These are phyloP conservation scores for Drosophila pegasa DNA, from an alignment of 2,888 invertebrate genomes.

Conservation along the genomic window DNA sequence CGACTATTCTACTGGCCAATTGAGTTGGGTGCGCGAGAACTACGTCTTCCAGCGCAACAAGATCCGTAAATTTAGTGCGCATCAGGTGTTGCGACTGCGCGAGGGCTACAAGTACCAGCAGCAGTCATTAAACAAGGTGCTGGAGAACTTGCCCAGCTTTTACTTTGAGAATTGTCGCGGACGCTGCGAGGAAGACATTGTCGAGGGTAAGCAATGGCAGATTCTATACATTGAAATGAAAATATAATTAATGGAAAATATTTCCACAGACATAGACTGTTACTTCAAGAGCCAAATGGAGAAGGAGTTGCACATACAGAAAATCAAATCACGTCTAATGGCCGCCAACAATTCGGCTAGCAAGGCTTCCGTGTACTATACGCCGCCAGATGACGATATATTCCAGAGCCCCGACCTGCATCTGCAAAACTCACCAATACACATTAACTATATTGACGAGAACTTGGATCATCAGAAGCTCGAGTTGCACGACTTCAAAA, in stretches of 20 bases:
- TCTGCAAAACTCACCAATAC: constrained; percentile 86
- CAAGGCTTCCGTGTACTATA: constrained; percentile 91
- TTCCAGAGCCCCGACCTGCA: constrained; percentile 76
- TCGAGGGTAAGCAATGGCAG: constrained; percentile 77
- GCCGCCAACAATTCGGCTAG: constrained; percentile 86
- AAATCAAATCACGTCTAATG: constrained; percentile 79
- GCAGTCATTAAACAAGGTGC: constrained; percentile 95
- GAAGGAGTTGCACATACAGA: constrained; percentile 77
- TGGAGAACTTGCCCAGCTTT: constrained; percentile 95
- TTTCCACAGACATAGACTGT: constrained; percentile 82
- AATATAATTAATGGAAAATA: background rate
- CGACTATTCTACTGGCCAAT: constrained; percentile 95
- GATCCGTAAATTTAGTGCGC: constrained; percentile 97
- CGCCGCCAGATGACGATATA: constrained; percentile 86
- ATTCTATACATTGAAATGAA: background rate
- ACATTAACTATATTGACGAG: constrained; percentile 85
- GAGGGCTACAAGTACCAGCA: constrained; percentile 98
- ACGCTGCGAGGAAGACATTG: constrained; percentile 87
- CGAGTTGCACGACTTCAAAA: constrained; percentile 71
- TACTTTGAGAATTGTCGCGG: constrained; percentile 97
- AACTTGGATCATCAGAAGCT: constrained; percentile 80
- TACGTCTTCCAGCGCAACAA: constrained; percentile 97
- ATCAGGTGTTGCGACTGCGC: constrained; percentile 94
- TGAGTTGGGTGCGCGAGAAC: constrained; percentile 97
- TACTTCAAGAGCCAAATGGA: constrained; percentile 84